Conservation (phyloP, 2,888 invertebrate genomes). For the Disparrhopalites patrizii region DNA sequence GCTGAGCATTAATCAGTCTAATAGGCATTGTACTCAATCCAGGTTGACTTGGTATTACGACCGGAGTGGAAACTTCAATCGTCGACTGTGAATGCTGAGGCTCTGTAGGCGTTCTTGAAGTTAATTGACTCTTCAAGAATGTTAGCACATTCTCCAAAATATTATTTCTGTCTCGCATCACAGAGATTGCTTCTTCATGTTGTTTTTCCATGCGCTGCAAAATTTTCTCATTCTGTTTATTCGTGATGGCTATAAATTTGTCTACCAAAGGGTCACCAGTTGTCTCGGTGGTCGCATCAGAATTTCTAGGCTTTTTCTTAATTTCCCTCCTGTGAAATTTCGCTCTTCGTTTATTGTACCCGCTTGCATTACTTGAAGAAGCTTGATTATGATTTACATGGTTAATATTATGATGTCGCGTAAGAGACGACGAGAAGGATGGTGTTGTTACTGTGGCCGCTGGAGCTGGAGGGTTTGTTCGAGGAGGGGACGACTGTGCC, state of each 20-base stretch:
- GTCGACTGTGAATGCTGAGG: not conserved
- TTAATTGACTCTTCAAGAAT: not conserved
- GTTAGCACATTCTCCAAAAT: conserved; percentile 19
- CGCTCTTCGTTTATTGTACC: not conserved
- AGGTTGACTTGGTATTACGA: not conserved
- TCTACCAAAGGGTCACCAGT: conserved; percentile 16
- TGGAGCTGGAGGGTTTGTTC: too few relatives aligned
- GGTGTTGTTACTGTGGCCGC: too few relatives aligned
- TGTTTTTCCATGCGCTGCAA: conserved; percentile 30
- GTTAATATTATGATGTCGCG: too few relatives aligned
- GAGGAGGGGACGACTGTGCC: too few relatives aligned
- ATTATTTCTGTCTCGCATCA: conserved; percentile 34
- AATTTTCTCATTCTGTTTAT: conserved; percentile 30
- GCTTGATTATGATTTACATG: too few relatives aligned
- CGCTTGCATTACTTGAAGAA: too few relatives aligned
- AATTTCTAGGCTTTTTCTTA: not conserved
- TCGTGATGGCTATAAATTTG: conserved; percentile 29
- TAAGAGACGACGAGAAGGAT: too few relatives aligned
- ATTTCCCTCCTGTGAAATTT: not conserved
- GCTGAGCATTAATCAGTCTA: not conserved
- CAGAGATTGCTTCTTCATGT: conserved; percentile 25
- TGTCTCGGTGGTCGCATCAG: not conserved
- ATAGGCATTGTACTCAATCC: not conserved
- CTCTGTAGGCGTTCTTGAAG: not conserved
- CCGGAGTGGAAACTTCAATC: not conserved